Evolutionary conservation across 2,888 invertebrate genomes (phyloP).

Genomic region (Melinopterus prodromus): DNA sequence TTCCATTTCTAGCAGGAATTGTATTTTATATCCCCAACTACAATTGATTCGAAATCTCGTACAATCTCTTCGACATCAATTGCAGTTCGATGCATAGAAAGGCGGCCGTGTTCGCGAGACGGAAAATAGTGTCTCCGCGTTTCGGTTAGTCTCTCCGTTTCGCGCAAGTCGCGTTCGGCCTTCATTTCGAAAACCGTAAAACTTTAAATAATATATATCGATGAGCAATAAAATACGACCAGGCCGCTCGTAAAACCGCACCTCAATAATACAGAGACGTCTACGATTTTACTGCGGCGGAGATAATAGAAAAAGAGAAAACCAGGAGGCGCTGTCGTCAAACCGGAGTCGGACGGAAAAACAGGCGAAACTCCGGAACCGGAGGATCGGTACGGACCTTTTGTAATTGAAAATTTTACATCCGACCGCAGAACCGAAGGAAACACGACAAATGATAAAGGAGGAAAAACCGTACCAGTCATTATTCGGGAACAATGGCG

Average conservation of each 20-base stretch:
- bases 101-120: background rate
- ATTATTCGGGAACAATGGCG: conserved; percentile 15
- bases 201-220: conserved; percentile 33
- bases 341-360: conserved; percentile 14
- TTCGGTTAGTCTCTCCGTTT: no score
- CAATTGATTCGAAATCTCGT: background rate
- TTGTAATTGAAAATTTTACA: conserved; percentile 27
- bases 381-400: conserved; percentile 23
- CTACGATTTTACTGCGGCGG: conserved; percentile 29
- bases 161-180: background rate
- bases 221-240: conserved; percentile 28
- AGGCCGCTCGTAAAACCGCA: conserved; percentile 27
- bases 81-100: background rate
- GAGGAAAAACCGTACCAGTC: conserved; percentile 16
- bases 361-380: conserved; percentile 14
- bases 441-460: conserved; percentile 6
- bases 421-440: conserved; percentile 7
- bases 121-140: background rate
- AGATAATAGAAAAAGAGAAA: conserved; percentile 24
- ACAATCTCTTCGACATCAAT: background rate
- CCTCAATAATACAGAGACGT: conserved; percentile 26
- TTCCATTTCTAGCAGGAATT: background rate
- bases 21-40: background rate
- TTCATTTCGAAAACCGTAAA: conserved; percentile 7
- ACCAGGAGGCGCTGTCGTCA: conserved; percentile 8